A percentile compares a stretch with the other conserved stretches of the same genome.
Evolutionary conservation across 2,797 vertebrate genomes (phyloP).

Genomic region (Gallinago solitaria): DNA sequence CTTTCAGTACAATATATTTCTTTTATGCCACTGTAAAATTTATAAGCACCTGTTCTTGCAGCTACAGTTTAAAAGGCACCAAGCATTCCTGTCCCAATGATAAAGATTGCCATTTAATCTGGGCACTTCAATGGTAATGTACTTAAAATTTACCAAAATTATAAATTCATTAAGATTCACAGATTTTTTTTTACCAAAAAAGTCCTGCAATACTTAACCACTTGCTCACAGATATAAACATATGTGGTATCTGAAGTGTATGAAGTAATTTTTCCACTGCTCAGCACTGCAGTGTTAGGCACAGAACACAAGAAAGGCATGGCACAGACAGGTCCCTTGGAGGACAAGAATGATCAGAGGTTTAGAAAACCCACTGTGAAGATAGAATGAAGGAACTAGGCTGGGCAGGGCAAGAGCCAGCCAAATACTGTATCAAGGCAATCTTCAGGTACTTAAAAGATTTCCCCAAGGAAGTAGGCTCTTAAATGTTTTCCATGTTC

Average conservation of each 20-base stretch:
- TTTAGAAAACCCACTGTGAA: neutral
- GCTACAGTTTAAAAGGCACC: neutral
- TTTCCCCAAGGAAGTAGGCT: neutral
- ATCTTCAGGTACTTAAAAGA: neutral
- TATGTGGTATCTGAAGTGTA: neutral
- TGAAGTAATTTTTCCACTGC: neutral
- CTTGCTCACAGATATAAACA: neutral
- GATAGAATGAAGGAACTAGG: neutral
- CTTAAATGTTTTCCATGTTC: neutral
- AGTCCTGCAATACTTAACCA: neutral
- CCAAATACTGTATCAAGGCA: neutral
- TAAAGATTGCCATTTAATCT: neutral
- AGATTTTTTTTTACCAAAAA: neutral
- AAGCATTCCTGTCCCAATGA: neutral
- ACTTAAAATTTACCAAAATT: neutral
- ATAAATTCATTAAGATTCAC: neutral
- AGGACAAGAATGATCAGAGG: neutral
- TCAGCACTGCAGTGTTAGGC: neutral
- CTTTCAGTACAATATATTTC: neutral
- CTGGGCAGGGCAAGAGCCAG: neutral
- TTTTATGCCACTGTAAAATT: neutral
- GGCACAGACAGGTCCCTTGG: neutral
- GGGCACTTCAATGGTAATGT: neutral
- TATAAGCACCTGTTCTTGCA: neutral
- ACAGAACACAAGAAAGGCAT: neutral